phyloP scores from a whole-genome alignment of 2,797 vertebrate species.

The Poeciliopsis paucimaculata region DNA sequence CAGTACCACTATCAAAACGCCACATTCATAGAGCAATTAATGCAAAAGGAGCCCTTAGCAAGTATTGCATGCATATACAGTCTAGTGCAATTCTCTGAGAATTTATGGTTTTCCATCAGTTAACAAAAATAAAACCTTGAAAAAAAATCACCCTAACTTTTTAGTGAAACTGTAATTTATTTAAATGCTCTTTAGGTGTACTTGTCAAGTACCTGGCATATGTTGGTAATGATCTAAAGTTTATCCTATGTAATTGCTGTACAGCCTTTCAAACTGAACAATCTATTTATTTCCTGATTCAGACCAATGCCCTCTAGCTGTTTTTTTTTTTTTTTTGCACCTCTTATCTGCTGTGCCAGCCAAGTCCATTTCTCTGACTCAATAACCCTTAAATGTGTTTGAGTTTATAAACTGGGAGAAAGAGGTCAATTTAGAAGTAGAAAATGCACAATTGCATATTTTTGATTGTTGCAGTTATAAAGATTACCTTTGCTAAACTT shows the following conservation, averaged over 20 bases:
- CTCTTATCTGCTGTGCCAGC: constrained; percentile 57
- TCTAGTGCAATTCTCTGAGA: background rate
- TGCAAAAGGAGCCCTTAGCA: background rate
- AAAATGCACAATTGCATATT: constrained; percentile 15
- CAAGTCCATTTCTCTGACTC: constrained; percentile 60
- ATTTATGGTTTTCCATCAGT: background rate
- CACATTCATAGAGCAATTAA: background rate
- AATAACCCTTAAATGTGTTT: constrained; percentile 47
- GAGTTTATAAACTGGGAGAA: constrained; percentile 19
- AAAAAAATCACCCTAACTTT: background rate
- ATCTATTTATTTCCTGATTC: constrained; percentile 48
- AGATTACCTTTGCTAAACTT: constrained; percentile 9
- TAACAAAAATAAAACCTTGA: background rate
- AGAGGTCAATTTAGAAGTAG: constrained; percentile 16
- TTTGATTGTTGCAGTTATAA: constrained; percentile 10
- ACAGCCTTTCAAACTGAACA: constrained; percentile 22
- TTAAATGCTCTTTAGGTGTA: background rate
- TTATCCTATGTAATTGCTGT: constrained; percentile 50
- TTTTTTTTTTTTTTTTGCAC: constrained; percentile 39
- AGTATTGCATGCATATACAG: background rate
- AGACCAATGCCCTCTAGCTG: constrained; percentile 46
- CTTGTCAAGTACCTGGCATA: constrained; percentile 16
- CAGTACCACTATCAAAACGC: background rate
- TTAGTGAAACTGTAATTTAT: background rate
- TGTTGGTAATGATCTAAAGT: constrained; percentile 33